Evolutionary conservation across 1,140 invertebrate genomes (phyloP).

Genomic region (Hormaphis cornu): DNA sequence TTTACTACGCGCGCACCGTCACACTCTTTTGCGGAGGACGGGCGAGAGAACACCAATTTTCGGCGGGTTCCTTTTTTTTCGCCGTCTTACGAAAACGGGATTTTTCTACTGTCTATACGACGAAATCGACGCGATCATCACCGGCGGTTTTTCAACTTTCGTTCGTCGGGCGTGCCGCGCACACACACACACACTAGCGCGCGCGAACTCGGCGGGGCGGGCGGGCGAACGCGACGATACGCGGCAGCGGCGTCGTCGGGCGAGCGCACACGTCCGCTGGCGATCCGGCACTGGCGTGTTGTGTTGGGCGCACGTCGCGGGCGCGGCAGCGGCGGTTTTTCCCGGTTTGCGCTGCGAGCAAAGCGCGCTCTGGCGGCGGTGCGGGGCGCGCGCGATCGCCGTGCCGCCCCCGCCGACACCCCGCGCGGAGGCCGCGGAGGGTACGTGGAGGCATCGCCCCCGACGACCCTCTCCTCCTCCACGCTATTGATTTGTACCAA

Average conservation of each 20-base stretch:
- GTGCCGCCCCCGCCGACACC: background rate
- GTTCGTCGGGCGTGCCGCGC: background rate
- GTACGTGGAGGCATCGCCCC: background rate
- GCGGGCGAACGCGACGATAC: background rate
- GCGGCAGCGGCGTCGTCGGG: background rate
- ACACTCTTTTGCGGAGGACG: background rate
- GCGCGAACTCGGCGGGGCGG: background rate
- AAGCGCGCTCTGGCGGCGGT: conserved; percentile 13
- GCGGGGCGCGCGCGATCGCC: background rate
- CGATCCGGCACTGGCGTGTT: conserved; percentile 29
- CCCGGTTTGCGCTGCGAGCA: conserved; percentile 30
- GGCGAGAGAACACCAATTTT: background rate
- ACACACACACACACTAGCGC: background rate
- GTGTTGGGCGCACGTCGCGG: conserved; percentile 20
- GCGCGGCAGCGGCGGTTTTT: conserved; percentile 23
- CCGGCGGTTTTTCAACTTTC: no score
- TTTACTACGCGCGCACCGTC: no score
- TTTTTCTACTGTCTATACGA: no score
- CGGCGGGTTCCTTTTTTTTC: background rate
- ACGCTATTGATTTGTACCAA: conserved; percentile 30
- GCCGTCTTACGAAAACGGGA: no score
- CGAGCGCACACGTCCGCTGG: conserved; percentile 24
- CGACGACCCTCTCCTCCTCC: background rate
- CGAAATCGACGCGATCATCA: no score
- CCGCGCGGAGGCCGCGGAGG: no score